Evolutionary conservation across 2,113 vertebrate species (phyloP), one percentile per base, ranked within the genome.

Genomic region (Bubo blakistoni): DNA sequence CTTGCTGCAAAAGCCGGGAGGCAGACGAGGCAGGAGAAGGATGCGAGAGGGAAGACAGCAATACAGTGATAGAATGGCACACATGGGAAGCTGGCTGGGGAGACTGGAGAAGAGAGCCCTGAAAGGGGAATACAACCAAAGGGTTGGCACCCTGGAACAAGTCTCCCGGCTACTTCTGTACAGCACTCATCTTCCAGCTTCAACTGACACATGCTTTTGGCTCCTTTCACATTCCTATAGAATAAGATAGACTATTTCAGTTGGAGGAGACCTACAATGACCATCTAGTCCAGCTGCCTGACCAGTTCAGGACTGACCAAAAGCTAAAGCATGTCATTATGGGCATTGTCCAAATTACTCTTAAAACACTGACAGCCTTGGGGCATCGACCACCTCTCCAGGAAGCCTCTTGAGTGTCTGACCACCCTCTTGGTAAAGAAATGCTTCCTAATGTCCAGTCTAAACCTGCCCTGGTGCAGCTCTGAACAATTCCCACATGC

Each of bases 31-130:
- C 25, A 42, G 72, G 25, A 77, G 27, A 72, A 69, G 13, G 7
- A 13, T 8, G 3, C 0, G 6, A 22, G 5, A 46, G 17, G 19
- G 11, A 57, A 8, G 26, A 81, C 19, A 61, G 63, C 46, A 49
- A 18, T 0, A 18, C 10, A 47, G 40, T 0, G 25, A 79, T 22
- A 0, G 0, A 55, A 30, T 1, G 16, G 86, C 19, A 63, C 6
- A 67, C 25, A 34, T 1, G 3, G 9, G 20, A 20, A 86, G 20
- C 29, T 42, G 25, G 30, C 11, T 36, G 44, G 10, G 0, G 2
- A 69, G 49, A 40, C 38, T 34, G 12, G 38, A 65, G 44, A 18
- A 25, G 24, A 66, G 12, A 81, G 26, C 29, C 19, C 21, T 46
- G 9, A 11, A 66, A 78, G 2, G 7, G 6, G 58, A 62, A 66